Evolutionary conservation across 2,113 vertebrate genomes (phyloP).

Genomic region (Myrmecophaga tridactyla): DNA sequence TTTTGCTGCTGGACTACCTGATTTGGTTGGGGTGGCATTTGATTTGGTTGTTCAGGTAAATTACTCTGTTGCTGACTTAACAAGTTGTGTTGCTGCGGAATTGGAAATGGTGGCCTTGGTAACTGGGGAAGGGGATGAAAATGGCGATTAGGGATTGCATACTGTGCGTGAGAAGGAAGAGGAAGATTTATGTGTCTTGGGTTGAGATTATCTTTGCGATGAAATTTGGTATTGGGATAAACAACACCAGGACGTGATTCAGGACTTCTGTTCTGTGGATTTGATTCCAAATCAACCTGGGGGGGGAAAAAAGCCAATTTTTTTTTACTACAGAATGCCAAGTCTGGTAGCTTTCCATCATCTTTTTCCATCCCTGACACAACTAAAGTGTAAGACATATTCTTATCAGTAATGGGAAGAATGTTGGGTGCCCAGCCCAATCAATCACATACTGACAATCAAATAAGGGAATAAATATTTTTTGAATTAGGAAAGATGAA

Average conservation of each 20-base stretch:
- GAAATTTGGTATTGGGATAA: slow-evolving; percentile 90
- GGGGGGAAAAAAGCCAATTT: background rate
- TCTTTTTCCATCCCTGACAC: background rate
- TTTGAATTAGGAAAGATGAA: background rate
- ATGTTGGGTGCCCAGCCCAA: background rate
- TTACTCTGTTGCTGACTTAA: slow-evolving; percentile 84
- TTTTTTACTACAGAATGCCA: background rate
- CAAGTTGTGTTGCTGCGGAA: slow-evolving; percentile 86
- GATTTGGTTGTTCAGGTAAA: slow-evolving; percentile 83
- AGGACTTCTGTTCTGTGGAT: slow-evolving; percentile 90
- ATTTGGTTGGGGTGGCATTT: slow-evolving; percentile 85
- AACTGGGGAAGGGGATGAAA: slow-evolving; percentile 90
- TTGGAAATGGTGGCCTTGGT: slow-evolving; percentile 90
- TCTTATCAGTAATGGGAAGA: background rate
- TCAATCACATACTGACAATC: slow-evolving; percentile 31
- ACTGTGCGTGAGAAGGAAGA: slow-evolving; percentile 89
- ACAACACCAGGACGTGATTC: slow-evolving; percentile 88
- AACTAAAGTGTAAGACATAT: background rate
- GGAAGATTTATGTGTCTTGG: slow-evolving; percentile 93
- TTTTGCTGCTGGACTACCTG: slow-evolving; percentile 86
- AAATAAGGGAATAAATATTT: background rate
- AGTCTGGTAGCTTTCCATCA: background rate
- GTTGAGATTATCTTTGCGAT: slow-evolving; percentile 92
- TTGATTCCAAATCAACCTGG: slow-evolving; percentile 92
- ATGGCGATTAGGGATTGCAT: slow-evolving; percentile 86